Evolutionary conservation across 2,113 vertebrate species (phyloP).

Genomic region (Hiodon alosoides): DNA sequence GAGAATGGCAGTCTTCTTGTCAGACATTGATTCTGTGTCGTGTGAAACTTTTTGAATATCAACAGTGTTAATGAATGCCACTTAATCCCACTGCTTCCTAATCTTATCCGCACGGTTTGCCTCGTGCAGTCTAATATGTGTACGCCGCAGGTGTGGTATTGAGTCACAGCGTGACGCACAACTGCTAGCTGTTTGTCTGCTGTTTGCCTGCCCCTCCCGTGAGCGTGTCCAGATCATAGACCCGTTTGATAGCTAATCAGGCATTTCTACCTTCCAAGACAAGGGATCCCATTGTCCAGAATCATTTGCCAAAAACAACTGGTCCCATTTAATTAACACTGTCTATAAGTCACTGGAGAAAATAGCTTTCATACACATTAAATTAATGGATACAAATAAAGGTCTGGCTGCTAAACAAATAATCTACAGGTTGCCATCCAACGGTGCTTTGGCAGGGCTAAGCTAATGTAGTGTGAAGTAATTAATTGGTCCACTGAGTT

Average conservation of each 20-base stretch:
- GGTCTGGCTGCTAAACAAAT: slow-evolving; percentile 15
- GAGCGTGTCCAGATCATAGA: slow-evolving; percentile 19
- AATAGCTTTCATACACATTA: slow-evolving; percentile 1
- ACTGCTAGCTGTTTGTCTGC: slow-evolving; percentile 7
- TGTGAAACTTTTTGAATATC: slow-evolving; percentile 8
- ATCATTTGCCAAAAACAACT: slow-evolving; percentile 30
- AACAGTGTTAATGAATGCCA: slow-evolving; percentile 15
- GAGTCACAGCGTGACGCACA: slow-evolving; percentile 10
- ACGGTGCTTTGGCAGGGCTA: slow-evolving; percentile 10
- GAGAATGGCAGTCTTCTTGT: neutral
- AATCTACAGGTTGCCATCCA: slow-evolving; percentile 5
- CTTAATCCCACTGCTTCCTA: slow-evolving; percentile 22
- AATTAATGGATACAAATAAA: slow-evolving; percentile 19
- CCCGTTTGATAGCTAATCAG: slow-evolving; percentile 30
- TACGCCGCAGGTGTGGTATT: slow-evolving; percentile 7
- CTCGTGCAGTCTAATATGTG: slow-evolving; percentile 5
- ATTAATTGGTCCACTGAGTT: slow-evolving; percentile 11
- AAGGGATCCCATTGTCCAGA: slow-evolving; percentile 27
- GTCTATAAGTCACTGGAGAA: slow-evolving; percentile 7
- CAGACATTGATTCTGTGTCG: neutral
- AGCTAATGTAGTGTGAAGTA: neutral
- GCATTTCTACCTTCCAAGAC: slow-evolving; percentile 5
- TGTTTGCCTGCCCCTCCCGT: slow-evolving; percentile 10
- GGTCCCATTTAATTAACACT: slow-evolving; percentile 28
- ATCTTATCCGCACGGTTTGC: slow-evolving; percentile 23